Base-by-base conservation (phyloP, 2,797 vertebrate species). In the Geotrypetes seraphini region DNA sequence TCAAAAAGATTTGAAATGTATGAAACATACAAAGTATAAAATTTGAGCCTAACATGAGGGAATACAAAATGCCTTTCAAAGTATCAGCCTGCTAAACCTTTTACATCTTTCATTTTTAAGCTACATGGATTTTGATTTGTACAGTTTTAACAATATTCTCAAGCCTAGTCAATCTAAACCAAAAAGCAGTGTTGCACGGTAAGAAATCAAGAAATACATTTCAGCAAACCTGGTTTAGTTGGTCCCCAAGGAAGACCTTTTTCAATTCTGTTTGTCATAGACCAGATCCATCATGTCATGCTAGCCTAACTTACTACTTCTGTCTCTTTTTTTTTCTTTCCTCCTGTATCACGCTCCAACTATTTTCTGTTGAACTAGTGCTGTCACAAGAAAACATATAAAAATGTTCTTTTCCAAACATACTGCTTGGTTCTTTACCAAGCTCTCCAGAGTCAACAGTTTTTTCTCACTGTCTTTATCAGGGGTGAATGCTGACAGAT, bases 251-350 rank as follows among this genome's bases (percentile, higher is more conserved):
- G 89, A 89, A 76, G 71, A 52, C 69, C 74, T 75, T 75, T 85
- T 86, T 81, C 73, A 81, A 84, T 88, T 88, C 79, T 76, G 79
- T 93, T 91, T 90, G 91, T 92, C 88, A 86, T 88, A 87, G 78
- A 81, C 74, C 79, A 87, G 79, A 80, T 89, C 79, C 80, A 85
- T 90, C 85, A 88, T 81, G 84, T 87, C 78, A 81, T 72, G 74
- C 75, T 73, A 79, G 74, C 73, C 83, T 79, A 73, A 81, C 79
- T 76, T 68, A 81, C 71, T 73, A 75, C 74, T 53, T 43, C 50
- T 69, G 43, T 72, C 66, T 82, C 73, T 71, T 65, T 50, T 45
- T 29, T 40, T 59, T 56, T 44, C 43, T 58, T 10, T 21, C 31
- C 71, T 47, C 40, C 58, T 32, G 65, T 64, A 69, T 76, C 83